A percentile compares a stretch with the other conserved stretches of the same genome.
phyloP scores from a whole-genome alignment of 2,888 invertebrate species.

The Chorisops tibialis region DNA sequence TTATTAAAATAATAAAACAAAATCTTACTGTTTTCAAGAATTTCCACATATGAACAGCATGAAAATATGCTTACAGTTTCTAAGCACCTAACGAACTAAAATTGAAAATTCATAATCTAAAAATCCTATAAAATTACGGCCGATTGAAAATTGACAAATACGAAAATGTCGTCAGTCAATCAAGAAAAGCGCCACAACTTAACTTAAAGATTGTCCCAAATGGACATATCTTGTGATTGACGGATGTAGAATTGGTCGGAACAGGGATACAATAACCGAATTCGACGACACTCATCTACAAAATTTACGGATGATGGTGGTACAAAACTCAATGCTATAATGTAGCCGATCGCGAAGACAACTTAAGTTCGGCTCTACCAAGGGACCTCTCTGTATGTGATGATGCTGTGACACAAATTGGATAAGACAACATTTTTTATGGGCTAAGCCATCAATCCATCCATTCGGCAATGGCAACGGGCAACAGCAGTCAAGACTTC shows the following conservation, averaged over 20 bases:
- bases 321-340: slow-evolving; percentile 16
- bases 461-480: background rate
- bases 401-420: slow-evolving; percentile 30
- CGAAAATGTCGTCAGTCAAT: slow-evolving; percentile 17
- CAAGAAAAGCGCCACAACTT: slow-evolving; percentile 6
- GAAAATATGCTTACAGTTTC: no score
- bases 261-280: slow-evolving; percentile 2
- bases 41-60: no score
- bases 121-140: no score
- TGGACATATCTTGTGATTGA: slow-evolving; percentile 16
- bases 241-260: background rate
- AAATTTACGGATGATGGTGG: slow-evolving; percentile 8
- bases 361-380: slow-evolving; percentile 6
- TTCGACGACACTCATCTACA: slow-evolving; percentile 18
- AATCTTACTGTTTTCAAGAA: no score
- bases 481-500: background rate
- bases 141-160: no score
- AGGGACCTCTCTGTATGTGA: background rate
- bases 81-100: no score
- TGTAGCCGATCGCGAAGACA: background rate
- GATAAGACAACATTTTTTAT: slow-evolving; percentile 30
- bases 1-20: no score
- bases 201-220: slow-evolving; percentile 2
- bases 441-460: slow-evolving; percentile 31
- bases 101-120: no score